These are phyloP conservation scores for Poeciliopsis prolifica DNA, from an alignment of 2,113 vertebrate genomes.

Conservation along the genomic window DNA sequence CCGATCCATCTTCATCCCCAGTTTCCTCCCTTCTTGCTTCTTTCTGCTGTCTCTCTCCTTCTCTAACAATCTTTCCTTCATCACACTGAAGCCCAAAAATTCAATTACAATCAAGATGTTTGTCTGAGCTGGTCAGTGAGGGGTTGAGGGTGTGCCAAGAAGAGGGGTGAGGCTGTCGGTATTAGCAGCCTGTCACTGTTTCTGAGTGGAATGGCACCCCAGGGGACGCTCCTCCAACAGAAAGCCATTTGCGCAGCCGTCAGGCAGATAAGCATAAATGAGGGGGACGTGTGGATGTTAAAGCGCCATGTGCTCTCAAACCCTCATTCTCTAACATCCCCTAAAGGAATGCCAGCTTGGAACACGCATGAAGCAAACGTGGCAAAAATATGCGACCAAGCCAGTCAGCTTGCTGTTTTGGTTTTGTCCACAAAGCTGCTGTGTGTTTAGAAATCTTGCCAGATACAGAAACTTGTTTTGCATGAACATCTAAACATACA, in stretches of 20 bases:
- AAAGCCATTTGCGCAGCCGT: constrained; percentile 73
- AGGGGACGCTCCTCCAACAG: constrained; percentile 61
- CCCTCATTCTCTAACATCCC: constrained; percentile 16
- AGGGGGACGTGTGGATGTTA: constrained; percentile 55
- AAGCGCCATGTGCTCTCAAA: constrained; percentile 38
- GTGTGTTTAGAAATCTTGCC: constrained; percentile 3
- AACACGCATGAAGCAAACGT: constrained; percentile 6
- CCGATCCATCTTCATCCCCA: constrained; percentile 51
- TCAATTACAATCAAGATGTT: constrained; percentile 83
- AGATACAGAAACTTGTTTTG: not conserved
- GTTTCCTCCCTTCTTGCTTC: constrained; percentile 9
- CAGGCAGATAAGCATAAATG: constrained; percentile 66
- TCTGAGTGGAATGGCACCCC: constrained; percentile 59
- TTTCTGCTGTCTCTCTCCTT: constrained; percentile 29
- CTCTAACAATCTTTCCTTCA: constrained; percentile 45
- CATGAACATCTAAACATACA: constrained; percentile 21
- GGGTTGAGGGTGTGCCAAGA: constrained; percentile 18
- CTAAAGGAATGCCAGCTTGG: not conserved
- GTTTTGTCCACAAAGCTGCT: constrained; percentile 15
- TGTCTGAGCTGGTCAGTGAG: constrained; percentile 61
- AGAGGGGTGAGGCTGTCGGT: constrained; percentile 39
- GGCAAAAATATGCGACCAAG: constrained; percentile 5
- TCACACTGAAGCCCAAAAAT: constrained; percentile 76
- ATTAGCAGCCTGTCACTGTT: constrained; percentile 67
- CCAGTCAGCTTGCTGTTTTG: not conserved